phyloP scores from a whole-genome alignment of 1,140 invertebrate genomes.

The Ptiloglossa arizonensis region DNA sequence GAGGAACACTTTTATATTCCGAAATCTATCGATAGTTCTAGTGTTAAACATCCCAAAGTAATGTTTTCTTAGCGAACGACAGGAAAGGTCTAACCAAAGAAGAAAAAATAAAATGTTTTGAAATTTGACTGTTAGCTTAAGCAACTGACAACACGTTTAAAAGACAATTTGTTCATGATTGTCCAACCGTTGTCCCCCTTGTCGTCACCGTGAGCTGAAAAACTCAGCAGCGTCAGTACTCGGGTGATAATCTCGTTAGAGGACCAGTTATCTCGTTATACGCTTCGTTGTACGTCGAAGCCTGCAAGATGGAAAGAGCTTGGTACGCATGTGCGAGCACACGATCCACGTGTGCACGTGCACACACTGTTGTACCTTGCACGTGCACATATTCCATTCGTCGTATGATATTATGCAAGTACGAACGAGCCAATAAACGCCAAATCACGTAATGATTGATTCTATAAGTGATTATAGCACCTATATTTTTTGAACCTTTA shows the following conservation, averaged over 20 bases:
- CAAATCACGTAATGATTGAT: background rate
- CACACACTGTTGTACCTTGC: no score
- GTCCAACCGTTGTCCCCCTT: background rate
- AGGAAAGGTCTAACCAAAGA: no score
- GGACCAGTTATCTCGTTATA: conserved; percentile 57
- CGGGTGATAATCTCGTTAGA: conserved; percentile 58
- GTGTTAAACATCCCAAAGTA: no score
- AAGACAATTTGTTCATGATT: conserved; percentile 26
- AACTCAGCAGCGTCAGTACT: conserved; percentile 12
- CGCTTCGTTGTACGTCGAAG: conserved; percentile 20
- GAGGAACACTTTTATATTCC: no score
- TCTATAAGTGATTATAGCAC: background rate
- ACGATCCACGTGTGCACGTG: no score
- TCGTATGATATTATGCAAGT: background rate
- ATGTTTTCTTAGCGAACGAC: no score
- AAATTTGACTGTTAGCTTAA: no score
- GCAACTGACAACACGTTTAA: conserved; percentile 7
- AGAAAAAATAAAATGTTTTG: no score
- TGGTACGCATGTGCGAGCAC: background rate
- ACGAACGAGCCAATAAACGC: background rate
- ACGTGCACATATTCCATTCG: no score
- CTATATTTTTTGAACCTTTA: background rate
- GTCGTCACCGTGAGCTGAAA: conserved; percentile 15
- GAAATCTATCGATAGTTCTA: no score
- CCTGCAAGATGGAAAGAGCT: background rate